Percentiles rank a stretch among this genome's conserved stretches.
Evolutionary conservation across 2,888 invertebrate species (phyloP).

Genomic region (Rhaphigaster nebulosa): DNA sequence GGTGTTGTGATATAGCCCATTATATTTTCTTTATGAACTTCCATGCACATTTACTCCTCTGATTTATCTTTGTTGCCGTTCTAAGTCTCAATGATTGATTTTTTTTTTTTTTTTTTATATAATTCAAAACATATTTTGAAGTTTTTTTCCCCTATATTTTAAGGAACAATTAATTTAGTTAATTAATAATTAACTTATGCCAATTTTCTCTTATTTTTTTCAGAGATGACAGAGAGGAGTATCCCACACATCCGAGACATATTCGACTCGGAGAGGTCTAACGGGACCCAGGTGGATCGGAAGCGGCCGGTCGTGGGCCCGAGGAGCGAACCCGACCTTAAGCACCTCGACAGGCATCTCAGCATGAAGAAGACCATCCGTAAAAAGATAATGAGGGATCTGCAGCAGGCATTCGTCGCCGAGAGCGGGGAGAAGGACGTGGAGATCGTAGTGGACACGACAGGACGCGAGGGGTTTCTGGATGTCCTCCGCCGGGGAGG

Average conservation of each 20-base stretch:
- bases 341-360: conserved; percentile 83
- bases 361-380: conserved; percentile 89
- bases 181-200: background rate
- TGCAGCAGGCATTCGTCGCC: conserved; percentile 62
- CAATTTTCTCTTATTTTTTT: conserved; percentile 2
- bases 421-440: conserved; percentile 62
- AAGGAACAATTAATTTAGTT: too few relatives aligned
- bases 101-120: too few relatives aligned
- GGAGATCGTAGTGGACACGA: conserved; percentile 56
- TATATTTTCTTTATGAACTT: too few relatives aligned
- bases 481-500: conserved; percentile 60
- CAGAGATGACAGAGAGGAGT: conserved; percentile 74
- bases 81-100: too few relatives aligned
- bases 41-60: too few relatives aligned
- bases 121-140: too few relatives aligned
- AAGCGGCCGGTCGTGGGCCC: conserved; percentile 47
- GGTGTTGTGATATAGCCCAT: too few relatives aligned
- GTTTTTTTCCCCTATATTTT: too few relatives aligned
- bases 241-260: conserved; percentile 84
- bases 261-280: conserved; percentile 73
- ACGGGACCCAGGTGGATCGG: conserved; percentile 43
- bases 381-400: conserved; percentile 63
- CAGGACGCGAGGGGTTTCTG: conserved; percentile 57
- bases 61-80: too few relatives aligned
- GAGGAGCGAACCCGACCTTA: conserved; percentile 77